A percentile compares a stretch with the other conserved stretches of the same genome.
Evolutionary conservation across 2,888 invertebrate genomes (phyloP).

Genomic region (Punctoribates punctum): DNA sequence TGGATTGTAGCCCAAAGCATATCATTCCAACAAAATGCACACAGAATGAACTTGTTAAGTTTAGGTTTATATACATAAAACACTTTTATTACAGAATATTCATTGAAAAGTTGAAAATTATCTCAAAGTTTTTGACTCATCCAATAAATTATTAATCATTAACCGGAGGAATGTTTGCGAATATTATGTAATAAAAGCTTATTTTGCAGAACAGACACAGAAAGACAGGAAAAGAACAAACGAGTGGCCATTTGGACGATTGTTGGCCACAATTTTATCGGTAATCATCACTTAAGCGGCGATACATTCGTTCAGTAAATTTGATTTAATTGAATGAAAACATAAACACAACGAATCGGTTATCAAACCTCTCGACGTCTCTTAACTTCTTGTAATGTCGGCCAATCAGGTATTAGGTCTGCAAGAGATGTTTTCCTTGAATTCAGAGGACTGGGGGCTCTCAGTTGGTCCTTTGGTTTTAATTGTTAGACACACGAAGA

Average conservation of each 20-base stretch:
- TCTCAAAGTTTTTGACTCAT: too few relatives aligned
- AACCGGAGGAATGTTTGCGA: too few relatives aligned
- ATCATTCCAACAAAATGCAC: too few relatives aligned
- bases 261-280: neutral
- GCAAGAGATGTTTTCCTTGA: constrained; percentile 52
- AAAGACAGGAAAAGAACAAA: neutral
- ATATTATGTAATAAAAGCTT: neutral
- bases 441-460: constrained; percentile 44
- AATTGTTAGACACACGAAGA: constrained; percentile 4
- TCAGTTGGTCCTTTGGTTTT: constrained; percentile 8
- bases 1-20: too few relatives aligned
- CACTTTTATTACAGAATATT: too few relatives aligned
- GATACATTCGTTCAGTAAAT: neutral
- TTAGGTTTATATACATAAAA: too few relatives aligned
- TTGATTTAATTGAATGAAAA: constrained; percentile 47
- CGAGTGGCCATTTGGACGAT: neutral
- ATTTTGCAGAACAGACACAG: neutral
- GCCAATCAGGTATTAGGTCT: constrained; percentile 71
- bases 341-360: constrained; percentile 24
- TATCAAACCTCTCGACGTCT: constrained; percentile 50
- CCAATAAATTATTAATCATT: too few relatives aligned
- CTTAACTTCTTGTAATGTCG: constrained; percentile 58
- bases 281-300: neutral
- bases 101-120: too few relatives aligned
- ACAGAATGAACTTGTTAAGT: too few relatives aligned